phyloP scores from a whole-genome alignment of 2,888 invertebrate genomes.

The Trichogramma dendrolimi region DNA sequence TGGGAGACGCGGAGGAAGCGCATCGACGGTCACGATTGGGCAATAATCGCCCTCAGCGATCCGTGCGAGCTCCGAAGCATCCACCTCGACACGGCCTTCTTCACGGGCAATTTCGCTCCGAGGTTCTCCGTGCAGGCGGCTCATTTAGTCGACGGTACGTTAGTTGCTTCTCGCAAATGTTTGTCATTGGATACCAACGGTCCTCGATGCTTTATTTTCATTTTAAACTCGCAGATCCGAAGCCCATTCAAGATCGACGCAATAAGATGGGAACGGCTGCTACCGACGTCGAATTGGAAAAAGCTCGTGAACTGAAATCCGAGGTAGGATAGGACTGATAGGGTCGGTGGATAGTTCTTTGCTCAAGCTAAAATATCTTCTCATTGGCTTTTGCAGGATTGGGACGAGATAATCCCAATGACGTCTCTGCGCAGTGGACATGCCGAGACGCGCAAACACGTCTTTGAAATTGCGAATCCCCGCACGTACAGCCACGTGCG shows the following conservation, averaged over 20 bases:
- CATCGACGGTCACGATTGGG: conserved; percentile 62
- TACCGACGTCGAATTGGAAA: conserved; percentile 51
- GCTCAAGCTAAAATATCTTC: not conserved
- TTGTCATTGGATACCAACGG: not conserved
- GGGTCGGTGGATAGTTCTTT: not conserved
- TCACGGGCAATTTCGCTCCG: conserved; percentile 63
- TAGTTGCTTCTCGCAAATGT: not conserved
- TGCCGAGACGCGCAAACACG: conserved; percentile 59
- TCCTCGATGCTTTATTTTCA: conserved; percentile 1
- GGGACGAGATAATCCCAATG: conserved; percentile 59
- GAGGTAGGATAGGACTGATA: conserved; percentile 33
- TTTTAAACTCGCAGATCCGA: conserved; percentile 51
- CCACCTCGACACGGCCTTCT: conserved; percentile 60
- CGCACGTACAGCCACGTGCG: conserved; percentile 60
- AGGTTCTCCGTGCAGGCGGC: conserved; percentile 63
- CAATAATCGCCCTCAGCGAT: conserved; percentile 58
- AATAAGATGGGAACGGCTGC: conserved; percentile 56
- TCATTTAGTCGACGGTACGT: conserved; percentile 53
- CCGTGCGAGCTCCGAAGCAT: conserved; percentile 57
- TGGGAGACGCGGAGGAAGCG: conserved; percentile 65
- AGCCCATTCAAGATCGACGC: conserved; percentile 52
- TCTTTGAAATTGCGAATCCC: conserved; percentile 55
- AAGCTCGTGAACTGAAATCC: conserved; percentile 51
- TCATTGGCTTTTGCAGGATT: conserved; percentile 51
- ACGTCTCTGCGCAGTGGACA: conserved; percentile 58